Percentiles rank a stretch among this genome's conserved stretches.
phyloP scores from a whole-genome alignment of 2,888 invertebrate genomes.

The Cosmopolites sordidus region DNA sequence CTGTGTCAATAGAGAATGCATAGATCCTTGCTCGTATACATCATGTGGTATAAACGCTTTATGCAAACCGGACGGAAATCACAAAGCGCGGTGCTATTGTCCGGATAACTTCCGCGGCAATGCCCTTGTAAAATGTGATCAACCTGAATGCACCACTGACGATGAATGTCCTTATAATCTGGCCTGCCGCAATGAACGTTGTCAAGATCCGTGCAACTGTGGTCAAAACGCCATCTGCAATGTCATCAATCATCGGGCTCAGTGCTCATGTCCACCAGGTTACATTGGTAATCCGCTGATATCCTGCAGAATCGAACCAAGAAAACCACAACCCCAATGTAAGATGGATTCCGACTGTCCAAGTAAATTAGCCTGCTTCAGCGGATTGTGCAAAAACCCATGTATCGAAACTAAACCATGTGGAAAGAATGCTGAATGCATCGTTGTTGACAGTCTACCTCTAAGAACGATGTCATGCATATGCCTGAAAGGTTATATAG shows the following conservation, averaged over 20 bases:
- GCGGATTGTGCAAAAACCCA: slow-evolving; percentile 74
- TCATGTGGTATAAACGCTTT: slow-evolving; percentile 78
- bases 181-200: slow-evolving; percentile 73
- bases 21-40: slow-evolving; percentile 72
- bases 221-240: slow-evolving; percentile 72
- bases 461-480: slow-evolving; percentile 84
- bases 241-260: slow-evolving; percentile 70
- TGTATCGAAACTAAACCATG: slow-evolving; percentile 75
- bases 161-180: slow-evolving; percentile 74
- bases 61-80: slow-evolving; percentile 71
- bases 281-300: slow-evolving; percentile 73
- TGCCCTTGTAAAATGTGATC: slow-evolving; percentile 70
- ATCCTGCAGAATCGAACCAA: slow-evolving; percentile 59
- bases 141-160: slow-evolving; percentile 72
- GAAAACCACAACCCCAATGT: slow-evolving; percentile 60
- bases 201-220: slow-evolving; percentile 81
- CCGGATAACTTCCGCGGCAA: slow-evolving; percentile 76
- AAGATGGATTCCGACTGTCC: slow-evolving; percentile 78
- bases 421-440: slow-evolving; percentile 74
- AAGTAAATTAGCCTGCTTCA: slow-evolving; percentile 79
- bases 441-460: slow-evolving; percentile 80
- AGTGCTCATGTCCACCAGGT: slow-evolving; percentile 79
- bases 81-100: slow-evolving; percentile 79
- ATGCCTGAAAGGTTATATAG: slow-evolving; percentile 76
- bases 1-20: slow-evolving; percentile 76